A percentile compares a stretch with the other conserved stretches of the same genome.
Conservation (phyloP, 2,888 invertebrate species). For the Sceliomorpha sp. region DNA sequence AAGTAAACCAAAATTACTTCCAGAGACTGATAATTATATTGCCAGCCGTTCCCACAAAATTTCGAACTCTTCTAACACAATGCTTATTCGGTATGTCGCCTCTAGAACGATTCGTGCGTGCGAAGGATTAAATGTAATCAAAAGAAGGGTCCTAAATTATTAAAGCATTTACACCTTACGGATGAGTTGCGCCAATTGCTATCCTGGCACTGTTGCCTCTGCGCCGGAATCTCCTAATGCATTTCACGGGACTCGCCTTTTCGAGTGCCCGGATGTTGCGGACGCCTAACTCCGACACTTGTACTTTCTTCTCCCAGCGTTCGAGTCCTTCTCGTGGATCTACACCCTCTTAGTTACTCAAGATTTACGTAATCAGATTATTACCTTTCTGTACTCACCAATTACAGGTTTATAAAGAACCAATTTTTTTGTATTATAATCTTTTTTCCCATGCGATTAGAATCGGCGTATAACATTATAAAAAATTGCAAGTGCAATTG, state of each 20-base stretch:
- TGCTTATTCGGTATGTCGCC: constrained; percentile 26
- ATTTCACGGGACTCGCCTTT: constrained; percentile 67
- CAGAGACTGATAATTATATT: no score
- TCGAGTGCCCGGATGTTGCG: constrained; percentile 66
- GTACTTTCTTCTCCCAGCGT: constrained; percentile 50
- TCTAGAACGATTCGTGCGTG: constrained; percentile 37
- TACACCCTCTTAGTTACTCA: constrained; percentile 76
- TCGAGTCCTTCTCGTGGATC: constrained; percentile 57
- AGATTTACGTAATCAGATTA: constrained; percentile 72
- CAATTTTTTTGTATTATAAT: no score
- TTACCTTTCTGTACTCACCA: constrained; percentile 64
- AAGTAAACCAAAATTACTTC: no score
- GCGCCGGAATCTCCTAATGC: constrained; percentile 17
- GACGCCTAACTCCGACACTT: constrained; percentile 46
- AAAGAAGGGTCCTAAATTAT: constrained; percentile 64
- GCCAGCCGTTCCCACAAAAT: constrained; percentile 14
- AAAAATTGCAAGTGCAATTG: no score
- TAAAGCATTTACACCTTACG: constrained; percentile 65
- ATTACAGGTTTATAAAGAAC: constrained; percentile 61
- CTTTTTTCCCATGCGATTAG: no score
- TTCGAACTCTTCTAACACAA: constrained; percentile 2
- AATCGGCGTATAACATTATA: no score
- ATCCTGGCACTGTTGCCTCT: constrained; percentile 31
- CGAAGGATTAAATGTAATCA: constrained; percentile 59
- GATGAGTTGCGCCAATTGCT: constrained; percentile 41